A percentile compares a stretch with the other conserved stretches of the same genome.
phyloP scores from a whole-genome alignment of 2,888 invertebrate genomes.

The Tachina lurida region DNA sequence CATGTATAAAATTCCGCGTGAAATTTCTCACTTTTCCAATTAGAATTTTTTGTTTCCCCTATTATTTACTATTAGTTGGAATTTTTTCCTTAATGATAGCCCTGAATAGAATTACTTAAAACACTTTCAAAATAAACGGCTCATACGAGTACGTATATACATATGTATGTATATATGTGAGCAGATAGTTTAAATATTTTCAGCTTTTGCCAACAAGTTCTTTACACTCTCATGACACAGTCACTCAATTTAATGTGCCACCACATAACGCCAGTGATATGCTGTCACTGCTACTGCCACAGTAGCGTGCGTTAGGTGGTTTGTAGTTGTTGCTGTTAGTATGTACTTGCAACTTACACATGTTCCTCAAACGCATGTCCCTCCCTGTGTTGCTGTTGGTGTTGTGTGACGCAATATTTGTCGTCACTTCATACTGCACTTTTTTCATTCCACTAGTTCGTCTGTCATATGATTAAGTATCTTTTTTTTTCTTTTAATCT shows the following conservation, averaged over 20 bases:
- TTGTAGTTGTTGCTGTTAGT: slow-evolving; percentile 4
- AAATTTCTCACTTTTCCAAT: too few relatives aligned
- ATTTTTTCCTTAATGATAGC: too few relatives aligned
- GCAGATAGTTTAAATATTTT: slow-evolving; percentile 45
- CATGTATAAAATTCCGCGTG: too few relatives aligned
- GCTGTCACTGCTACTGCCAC: not conserved
- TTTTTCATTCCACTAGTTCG: not conserved
- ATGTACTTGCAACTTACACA: slow-evolving; percentile 43
- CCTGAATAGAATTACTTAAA: too few relatives aligned
- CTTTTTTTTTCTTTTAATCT: not conserved
- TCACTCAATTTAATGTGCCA: slow-evolving; percentile 60
- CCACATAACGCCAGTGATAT: not conserved
- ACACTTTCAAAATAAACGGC: too few relatives aligned
- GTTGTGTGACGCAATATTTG: slow-evolving; percentile 50
- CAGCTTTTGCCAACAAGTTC: slow-evolving; percentile 66
- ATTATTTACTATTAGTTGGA: too few relatives aligned
- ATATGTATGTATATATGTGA: not conserved
- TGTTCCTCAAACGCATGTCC: slow-evolving; percentile 21
- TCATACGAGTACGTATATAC: not conserved
- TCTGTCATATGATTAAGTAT: slow-evolving; percentile 6
- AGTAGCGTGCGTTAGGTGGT: not conserved
- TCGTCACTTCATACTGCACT: slow-evolving; percentile 35
- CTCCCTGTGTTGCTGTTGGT: not conserved
- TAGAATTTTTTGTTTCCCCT: too few relatives aligned
- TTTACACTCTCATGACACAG: slow-evolving; percentile 70